Base-by-base conservation (phyloP, 2,888 invertebrate species). In the Drosophila gaucha region DNA sequence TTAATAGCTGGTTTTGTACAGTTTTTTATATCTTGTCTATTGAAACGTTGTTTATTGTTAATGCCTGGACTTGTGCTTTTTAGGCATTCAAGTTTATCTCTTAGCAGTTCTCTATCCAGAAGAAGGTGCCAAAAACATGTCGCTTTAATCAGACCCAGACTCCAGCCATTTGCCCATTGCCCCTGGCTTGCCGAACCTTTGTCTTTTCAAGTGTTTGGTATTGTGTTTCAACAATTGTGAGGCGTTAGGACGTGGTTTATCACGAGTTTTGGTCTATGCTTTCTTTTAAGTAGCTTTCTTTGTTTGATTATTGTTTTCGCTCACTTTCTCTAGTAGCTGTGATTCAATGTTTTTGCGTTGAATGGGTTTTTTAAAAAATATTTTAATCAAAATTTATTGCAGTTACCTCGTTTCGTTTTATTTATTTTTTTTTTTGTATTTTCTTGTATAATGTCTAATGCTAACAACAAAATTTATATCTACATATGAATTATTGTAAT, bases 401-500 rank as follows among this genome's bases (percentile, higher is more conserved):
- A 66, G 56, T 70, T 67, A 68, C 55, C 63, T 65, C 67, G 50
- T 36, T 65, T 52, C 44, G 14, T 47, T 55, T 36, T 39, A 50
- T 57, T 43, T 16, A 30, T 49, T 49, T 54, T 33, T 39, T 46
- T 47, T 47, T 14, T 24, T 30, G 30, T 50, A 39, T 60, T 63
- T 59, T 65, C 36, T 55, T 44, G 46, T 63, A 47, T 60, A 67
- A 63, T 58, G 49, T 73, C 51, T 71, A 74, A 68, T 56, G 44
- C 52, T 86, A 80, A 86, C 80, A 80, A 80, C 85, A 80, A 84
- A 86, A 86, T 80, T 80, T 63, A 80, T 71, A 57, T 47, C 87
- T 80, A 86, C 50, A 46, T 46, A 58, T 72, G 72, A 62, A 59
- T 57, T 62, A 63, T 71, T 78, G 63, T 72, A 86, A 68, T 68